Base-by-base conservation (phyloP, 2,888 invertebrate species). In the Xestia c-nigrum region DNA sequence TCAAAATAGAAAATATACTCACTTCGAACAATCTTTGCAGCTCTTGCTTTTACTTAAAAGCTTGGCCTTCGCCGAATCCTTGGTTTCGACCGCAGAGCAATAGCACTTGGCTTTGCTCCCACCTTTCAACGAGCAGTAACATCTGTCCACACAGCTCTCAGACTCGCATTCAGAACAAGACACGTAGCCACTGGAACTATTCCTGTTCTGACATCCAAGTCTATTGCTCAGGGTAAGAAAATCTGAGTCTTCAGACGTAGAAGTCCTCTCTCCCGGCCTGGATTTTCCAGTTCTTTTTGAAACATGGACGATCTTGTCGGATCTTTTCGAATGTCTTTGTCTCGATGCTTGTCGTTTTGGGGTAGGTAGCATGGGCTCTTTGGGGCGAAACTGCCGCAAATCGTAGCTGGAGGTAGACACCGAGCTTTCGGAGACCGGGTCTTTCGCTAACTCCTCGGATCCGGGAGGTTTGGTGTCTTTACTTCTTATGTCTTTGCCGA, bases 131-230 rank as follows among this genome's bases (percentile, higher is more conserved):
- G 98, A 98, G 91, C 99, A 99, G 90, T 99, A 99, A 90, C 99
- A 99, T 88, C 98, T 98, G 91, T 99, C 98, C 0, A 98, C 98
- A 90, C 98, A 98, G 21, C 98, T 98, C 88, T 98, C 98, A 4
- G 98, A 98, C 90, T 99, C 98, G 91, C 99, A 99, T 93, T 99
- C 99, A 63, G 98, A 98, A 92, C 98, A 99, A 5, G 98, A 98
- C 1, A 98, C 98, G 91, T 98, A 98, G 88, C 97, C 97, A 88
- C 97, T 97, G 12, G 97, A 97, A 89, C 97, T 97, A 87, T 97
- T 97, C 61, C 97, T 92, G 83, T 97, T 97, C 82, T 97, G 97
- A 80, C 97, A 97, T 70, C 97, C 97, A 6, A 97, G 92, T 75
- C 97, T 95, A 86, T 97, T 97, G 86, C 97, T 97, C 3, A 97